Conservation (phyloP, 2,888 invertebrate species). For the Hymenopus coronatus region DNA sequence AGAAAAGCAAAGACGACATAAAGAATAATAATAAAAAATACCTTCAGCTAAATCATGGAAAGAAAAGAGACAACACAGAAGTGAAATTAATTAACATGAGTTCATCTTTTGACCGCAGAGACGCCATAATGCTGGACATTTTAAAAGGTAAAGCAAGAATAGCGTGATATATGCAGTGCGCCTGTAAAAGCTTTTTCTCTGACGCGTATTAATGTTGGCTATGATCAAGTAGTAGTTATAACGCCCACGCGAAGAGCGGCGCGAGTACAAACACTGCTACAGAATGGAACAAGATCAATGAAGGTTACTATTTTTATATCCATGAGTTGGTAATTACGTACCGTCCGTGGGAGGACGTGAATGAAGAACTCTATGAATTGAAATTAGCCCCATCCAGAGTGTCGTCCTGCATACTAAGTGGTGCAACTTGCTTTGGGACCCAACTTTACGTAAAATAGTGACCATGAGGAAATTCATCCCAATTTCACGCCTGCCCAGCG, state of each 20-base stretch:
- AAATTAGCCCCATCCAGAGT: background rate
- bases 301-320: background rate
- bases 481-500: slow-evolving; percentile 10
- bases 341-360: background rate
- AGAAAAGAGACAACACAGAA: background rate
- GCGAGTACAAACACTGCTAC: background rate
- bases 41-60: background rate
- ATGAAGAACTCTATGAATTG: background rate
- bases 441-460: slow-evolving; percentile 14
- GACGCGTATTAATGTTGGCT: background rate
- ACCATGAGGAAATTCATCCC: slow-evolving; percentile 21
- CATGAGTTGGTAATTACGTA: background rate
- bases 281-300: background rate
- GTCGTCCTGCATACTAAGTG: background rate
- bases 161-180: background rate
- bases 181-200: too few relatives aligned
- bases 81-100: background rate
- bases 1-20: background rate
- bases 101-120: background rate
- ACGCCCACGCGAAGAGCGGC: too few relatives aligned
- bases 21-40: background rate
- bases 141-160: too few relatives aligned
- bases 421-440: slow-evolving; percentile 1
- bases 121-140: background rate
- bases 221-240: too few relatives aligned